phyloP scores from a whole-genome alignment of 37 sponge, comb jelly and placozoan genomes.

The Oopsacas minuta region DNA sequence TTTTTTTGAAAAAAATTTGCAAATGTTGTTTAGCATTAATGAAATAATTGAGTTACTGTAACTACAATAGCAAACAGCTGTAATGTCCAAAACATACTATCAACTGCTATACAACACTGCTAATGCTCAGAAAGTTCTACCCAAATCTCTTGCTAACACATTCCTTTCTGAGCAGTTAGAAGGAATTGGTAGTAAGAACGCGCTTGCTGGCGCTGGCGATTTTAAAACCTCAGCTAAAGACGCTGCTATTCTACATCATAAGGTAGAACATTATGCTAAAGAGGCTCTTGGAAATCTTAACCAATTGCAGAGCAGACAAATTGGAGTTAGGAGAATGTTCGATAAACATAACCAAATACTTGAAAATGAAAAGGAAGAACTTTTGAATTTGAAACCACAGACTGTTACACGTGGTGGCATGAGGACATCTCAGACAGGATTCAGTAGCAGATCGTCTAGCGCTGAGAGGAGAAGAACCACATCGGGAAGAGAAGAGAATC shows the following conservation, averaged over 20 bases:
- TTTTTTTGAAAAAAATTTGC: too few species aligned
- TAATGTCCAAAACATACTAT: neutral
- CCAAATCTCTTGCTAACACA: neutral
- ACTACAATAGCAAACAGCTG: too few species aligned
- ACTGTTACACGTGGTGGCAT: neutral
- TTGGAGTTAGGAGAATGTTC: neutral
- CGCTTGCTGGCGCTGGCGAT: neutral
- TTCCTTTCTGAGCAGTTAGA: neutral
- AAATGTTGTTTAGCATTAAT: too few species aligned
- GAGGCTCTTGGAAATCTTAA: neutral
- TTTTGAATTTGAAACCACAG: neutral
- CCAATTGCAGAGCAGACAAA: neutral
- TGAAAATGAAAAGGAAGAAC: neutral
- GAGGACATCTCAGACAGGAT: neutral
- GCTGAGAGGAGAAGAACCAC: neutral
- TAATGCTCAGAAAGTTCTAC: neutral
- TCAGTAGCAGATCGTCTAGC: neutral
- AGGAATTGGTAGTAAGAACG: neutral
- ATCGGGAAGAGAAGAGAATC: neutral
- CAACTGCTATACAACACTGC: constrained; percentile 1
- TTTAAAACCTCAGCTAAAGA: neutral
- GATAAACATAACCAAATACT: neutral
- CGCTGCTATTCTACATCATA: neutral
- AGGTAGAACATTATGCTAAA: neutral
- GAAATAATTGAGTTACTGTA: too few species aligned